phyloP scores from a whole-genome alignment of 2,113 vertebrate species.

The Genyomyrus donnyi region DNA sequence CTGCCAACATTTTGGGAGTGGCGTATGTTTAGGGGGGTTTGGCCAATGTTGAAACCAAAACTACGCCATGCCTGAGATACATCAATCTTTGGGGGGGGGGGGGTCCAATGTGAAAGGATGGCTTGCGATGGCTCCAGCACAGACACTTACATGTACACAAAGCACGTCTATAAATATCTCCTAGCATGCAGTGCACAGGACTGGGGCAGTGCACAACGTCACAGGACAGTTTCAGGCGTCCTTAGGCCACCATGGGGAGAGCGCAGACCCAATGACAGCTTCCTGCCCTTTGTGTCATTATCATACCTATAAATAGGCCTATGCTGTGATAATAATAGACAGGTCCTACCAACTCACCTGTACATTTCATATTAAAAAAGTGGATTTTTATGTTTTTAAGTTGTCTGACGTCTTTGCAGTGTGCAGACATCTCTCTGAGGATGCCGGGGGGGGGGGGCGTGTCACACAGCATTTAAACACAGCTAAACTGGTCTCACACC shows the following conservation, averaged over 20 bases:
- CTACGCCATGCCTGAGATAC: neutral
- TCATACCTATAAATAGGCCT: neutral
- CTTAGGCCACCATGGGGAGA: neutral
- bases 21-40: neutral
- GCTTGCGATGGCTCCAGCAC: neutral
- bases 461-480: neutral
- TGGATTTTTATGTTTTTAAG: neutral
- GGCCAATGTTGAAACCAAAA: neutral
- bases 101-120: neutral
- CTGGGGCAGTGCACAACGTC: neutral
- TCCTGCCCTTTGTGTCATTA: neutral
- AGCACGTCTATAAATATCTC: neutral
- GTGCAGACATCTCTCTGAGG: neutral
- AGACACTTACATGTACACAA: slow-evolving; percentile 1
- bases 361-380: neutral
- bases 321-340: neutral
- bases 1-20: neutral
- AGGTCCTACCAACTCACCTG: neutral
- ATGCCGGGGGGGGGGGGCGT: too few relatives aligned
- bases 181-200: neutral
- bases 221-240: neutral
- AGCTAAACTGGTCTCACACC: neutral
- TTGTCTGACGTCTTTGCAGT: neutral
- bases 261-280: neutral
- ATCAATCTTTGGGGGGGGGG: neutral